Evolutionary conservation across 2,113 vertebrate genomes (phyloP), one percentile per base, ranked within the genome.

Genomic region (Ceuthmochares aereus): DNA sequence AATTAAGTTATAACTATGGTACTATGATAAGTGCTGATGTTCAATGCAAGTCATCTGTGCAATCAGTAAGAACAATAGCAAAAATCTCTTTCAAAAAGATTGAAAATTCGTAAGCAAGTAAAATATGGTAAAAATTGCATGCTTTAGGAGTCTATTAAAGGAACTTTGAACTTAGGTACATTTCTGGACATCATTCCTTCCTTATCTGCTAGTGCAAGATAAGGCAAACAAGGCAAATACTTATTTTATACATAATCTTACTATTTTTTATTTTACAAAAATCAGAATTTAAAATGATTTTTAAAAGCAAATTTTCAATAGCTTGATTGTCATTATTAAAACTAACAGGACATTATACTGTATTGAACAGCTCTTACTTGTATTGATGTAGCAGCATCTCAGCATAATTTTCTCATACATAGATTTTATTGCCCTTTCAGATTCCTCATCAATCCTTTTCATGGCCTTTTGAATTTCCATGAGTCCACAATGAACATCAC

Each of bases 281-380:
- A 43, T 8, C 1, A 84, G 1, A 83, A 62, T 30, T 74, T 42
- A 37, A 42, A 86, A 70, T 30, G 6, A 27, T 52, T 72, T 68
- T 43, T 66, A 47, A 60, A 87, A 64, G 49, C 2, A 79, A n/a
- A 40, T 68, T 62, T 63, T 84, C 36, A 52, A 27, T 12, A 45
- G 7, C 55, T 84, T 52, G 18, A 67, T 63, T 59, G 8, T 30
- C 26, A 79, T 7, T n/a, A 10, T 30, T 73, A 84, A 93, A 91
- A 66, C 13, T 45, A 81, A 69, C 5, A 64, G 9, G 14, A 52
- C 26, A 40, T 62, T 42, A 14, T 42, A 30, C 4, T 6, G 34
- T 36, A 59, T 10, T 52, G 37, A 84, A 87, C 37, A 87, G 17
- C 7, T 82, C 98, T 98, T 97, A 98, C 97, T 95, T 45, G 85